Conservation (phyloP, 2,113 vertebrate genomes). For the Sitta europaea region DNA sequence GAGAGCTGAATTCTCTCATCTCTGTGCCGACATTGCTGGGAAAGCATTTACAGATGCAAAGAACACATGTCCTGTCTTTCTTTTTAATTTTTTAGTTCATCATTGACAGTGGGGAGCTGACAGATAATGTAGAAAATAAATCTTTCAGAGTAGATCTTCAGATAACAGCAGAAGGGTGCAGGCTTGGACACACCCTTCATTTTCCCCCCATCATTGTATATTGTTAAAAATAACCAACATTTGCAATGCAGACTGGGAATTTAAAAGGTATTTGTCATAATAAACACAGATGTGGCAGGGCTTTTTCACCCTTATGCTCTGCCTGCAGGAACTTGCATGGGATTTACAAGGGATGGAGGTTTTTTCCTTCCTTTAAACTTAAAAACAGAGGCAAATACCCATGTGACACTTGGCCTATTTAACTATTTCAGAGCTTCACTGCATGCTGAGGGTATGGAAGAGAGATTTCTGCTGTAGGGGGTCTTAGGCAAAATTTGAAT, state of each 20-base stretch:
- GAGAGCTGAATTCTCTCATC: slow-evolving; percentile 58
- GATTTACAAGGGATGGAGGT: neutral
- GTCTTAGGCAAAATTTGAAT: neutral
- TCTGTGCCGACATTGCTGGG: slow-evolving; percentile 5
- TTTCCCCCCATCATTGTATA: slow-evolving; percentile 54
- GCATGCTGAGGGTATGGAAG: neutral
- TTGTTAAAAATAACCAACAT: slow-evolving; percentile 67
- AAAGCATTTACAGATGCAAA: slow-evolving; percentile 70
- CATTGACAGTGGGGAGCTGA: slow-evolving; percentile 55
- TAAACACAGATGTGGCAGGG: slow-evolving; percentile 73
- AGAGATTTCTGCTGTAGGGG: neutral
- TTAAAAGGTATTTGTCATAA: slow-evolving; percentile 74
- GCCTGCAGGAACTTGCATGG: slow-evolving; percentile 79
- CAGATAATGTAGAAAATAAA: slow-evolving; percentile 66
- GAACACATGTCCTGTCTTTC: neutral
- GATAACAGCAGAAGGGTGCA: slow-evolving; percentile 65
- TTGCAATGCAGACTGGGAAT: slow-evolving; percentile 51
- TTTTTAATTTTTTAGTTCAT: slow-evolving; percentile 44
- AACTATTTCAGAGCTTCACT: slow-evolving; percentile 25
- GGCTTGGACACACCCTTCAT: slow-evolving; percentile 60
- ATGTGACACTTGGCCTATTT: neutral
- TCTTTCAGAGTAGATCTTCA: slow-evolving; percentile 72
- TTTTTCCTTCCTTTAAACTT: neutral
- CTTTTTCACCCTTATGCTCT: slow-evolving; percentile 63
- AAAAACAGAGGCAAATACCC: neutral